Evolutionary conservation across 2,888 invertebrate genomes (phyloP), one percentile per base, ranked within the genome.

Genomic region (Patella depressa): DNA sequence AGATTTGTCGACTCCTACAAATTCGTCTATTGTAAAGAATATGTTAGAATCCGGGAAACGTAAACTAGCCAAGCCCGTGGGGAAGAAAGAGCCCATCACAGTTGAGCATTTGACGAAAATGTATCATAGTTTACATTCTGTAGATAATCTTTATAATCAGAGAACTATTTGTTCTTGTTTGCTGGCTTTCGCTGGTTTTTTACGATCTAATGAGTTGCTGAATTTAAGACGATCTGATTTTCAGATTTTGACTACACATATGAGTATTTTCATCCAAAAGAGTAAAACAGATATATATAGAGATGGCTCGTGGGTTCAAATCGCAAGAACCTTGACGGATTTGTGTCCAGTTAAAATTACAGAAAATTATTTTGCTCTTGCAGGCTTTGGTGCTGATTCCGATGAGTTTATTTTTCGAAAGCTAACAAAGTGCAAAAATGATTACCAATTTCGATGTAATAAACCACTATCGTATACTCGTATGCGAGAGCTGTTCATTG

Each of bases 261-360:
- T 59, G 59, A 59, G 59, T 59, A 59, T 59, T 59, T 59, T 59
- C 15, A 59, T 59, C n/a, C 59, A 59, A 12, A 53, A 59, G n/a
- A 59, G 59, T 59, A 80, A 80, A n/a, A 80, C 80, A 5, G 78
- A 78, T 70, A 53, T 72, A 12, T 80, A 80, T 69, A 76, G 80
- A 55, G 76, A 78, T 29, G 78, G 80, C 3, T 34, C 57, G 7
- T 80, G 76, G 78, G 53, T 76, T 11, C 29, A 70, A 1, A 76
- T 78, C 34, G 19, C 72, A 14, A 24, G 75, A 17, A 76, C 78
- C 17, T 59, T 71, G 24, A 72, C 80, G 4, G 12, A 45, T 59
- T n/a, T 59, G 15, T 59, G 59, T 59, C 59, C 59, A 11, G 59
- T 59, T 14, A 59, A 59, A n/a, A 65, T 19, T n/a, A 11, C 11